Conservation (phyloP, 2,113 vertebrate genomes). For the Axis porcinus region DNA sequence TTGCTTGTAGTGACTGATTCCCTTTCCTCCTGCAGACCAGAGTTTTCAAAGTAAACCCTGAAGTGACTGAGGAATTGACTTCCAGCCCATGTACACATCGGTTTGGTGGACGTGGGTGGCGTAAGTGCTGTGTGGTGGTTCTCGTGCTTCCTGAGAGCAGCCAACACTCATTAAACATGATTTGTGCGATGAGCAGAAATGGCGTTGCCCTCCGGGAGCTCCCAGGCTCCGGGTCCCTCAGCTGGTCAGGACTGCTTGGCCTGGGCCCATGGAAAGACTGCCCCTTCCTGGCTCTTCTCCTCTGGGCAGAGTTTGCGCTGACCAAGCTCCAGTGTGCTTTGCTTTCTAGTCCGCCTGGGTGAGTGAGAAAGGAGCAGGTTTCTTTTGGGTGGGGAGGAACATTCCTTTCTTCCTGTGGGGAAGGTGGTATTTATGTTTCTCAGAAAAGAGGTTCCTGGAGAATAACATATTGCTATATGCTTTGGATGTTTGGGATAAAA, state of each 20-base stretch:
- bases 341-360: constrained; percentile 55
- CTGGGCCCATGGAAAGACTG: not conserved
- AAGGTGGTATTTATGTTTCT: constrained; percentile 72
- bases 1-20: not conserved
- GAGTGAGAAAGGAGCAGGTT: constrained; percentile 54
- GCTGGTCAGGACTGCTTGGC: not conserved
- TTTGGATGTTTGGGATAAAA: constrained; percentile 50
- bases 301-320: not conserved
- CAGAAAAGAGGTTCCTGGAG: constrained; percentile 61
- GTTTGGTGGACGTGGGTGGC: not conserved
- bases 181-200: not conserved
- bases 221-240: not conserved
- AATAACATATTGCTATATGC: constrained; percentile 62
- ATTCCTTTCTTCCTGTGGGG: constrained; percentile 71
- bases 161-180: not conserved
- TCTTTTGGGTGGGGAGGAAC: constrained; percentile 69
- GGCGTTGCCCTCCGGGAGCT: not conserved
- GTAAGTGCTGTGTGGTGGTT: accelerated
- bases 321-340: constrained; percentile 40
- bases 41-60: not conserved
- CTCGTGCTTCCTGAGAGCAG: not conserved
- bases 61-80: not conserved
- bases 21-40: not conserved
- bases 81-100: not conserved
- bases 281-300: not conserved